Conservation (phyloP, 2,113 vertebrate species). For the Gobio gobio region DNA sequence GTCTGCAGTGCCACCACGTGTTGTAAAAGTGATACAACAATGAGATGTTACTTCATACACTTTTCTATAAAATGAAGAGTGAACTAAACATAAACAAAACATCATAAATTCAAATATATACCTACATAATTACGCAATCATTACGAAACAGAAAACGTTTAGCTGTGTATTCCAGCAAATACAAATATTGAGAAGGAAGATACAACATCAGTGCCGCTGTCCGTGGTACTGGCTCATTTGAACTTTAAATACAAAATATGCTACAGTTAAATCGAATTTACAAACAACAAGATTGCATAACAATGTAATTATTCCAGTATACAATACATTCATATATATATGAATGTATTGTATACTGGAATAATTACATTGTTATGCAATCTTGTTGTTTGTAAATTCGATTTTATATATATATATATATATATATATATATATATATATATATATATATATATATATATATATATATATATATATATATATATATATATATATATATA, state of each 20-base stretch:
- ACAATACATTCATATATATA: no score
- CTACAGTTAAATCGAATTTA: no score
- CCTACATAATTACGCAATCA: background rate
- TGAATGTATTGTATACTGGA: background rate
- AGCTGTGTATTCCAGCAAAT: background rate
- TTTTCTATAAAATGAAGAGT: background rate
- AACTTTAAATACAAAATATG: background rate
- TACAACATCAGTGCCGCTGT: background rate
- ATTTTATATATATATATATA: no score
- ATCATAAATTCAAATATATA: no score
- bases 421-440: no score
- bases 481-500: no score
- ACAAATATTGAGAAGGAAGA: background rate
- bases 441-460: no score
- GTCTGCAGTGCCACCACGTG: slow-evolving; percentile 73
- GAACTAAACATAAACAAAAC: background rate
- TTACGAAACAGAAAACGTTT: background rate
- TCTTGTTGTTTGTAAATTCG: background rate
- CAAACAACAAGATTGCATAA: background rate
- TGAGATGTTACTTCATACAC: background rate
- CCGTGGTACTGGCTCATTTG: background rate
- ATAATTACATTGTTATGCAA: background rate
- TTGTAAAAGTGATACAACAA: background rate
- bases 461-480: no score
- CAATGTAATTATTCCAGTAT: background rate